Base-by-base conservation (phyloP, 2,888 invertebrate genomes). In the Hirtodrosophila histrioides region DNA sequence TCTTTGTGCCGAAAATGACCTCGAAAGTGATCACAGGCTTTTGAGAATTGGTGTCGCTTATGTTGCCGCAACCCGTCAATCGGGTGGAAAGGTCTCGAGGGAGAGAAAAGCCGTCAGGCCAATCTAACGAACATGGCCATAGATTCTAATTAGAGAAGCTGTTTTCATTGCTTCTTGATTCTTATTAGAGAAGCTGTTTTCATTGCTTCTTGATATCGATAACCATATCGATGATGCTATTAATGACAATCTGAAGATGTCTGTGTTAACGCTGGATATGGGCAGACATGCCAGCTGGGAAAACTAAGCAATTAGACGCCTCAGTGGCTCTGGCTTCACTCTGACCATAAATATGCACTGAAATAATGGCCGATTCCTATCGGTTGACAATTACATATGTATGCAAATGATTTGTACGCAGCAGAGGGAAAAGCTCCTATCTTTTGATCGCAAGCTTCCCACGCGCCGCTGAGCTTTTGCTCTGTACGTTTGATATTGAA, bases 321-420 rank as follows among this genome's bases (percentile, higher is more conserved):
- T 55, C 51, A 56, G 35, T 44, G 36, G 50, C 9, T 39, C 39
- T 71, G 68, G 3, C 3, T 55, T 58, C 55, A 44, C 51, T 33
- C 49, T 72, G 66, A 27, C 61, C 73, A 73, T 73, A 73, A 66
- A 72, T 56, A 51, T 60, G 53, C 36, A 54, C 56, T 56, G 40
- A 35, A 61, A 46, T 65, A 40, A 58, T 58, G 45, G 37, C 51
- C 45, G 73, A 74, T 74, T 27, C 6, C 27, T 50, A 74, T 73
- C 73, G 27, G 12, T 66, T 66, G 73, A 61, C 69, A 69, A 69
- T 72, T 69, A 58, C 65, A 73, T 72, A 65, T 62, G 62, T 64
- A 17, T 17, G 17, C 17, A 69, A 64, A 63, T 69, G 53, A 45
- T 31, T 58, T 43, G 33, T 12, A 23, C 39, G 35, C 36, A 11